A percentile compares a stretch with the other conserved stretches of the same genome.
These are phyloP conservation scores for Oegoconia quadripuncta DNA, from an alignment of 2,888 invertebrate species.

Conservation along the genomic window DNA sequence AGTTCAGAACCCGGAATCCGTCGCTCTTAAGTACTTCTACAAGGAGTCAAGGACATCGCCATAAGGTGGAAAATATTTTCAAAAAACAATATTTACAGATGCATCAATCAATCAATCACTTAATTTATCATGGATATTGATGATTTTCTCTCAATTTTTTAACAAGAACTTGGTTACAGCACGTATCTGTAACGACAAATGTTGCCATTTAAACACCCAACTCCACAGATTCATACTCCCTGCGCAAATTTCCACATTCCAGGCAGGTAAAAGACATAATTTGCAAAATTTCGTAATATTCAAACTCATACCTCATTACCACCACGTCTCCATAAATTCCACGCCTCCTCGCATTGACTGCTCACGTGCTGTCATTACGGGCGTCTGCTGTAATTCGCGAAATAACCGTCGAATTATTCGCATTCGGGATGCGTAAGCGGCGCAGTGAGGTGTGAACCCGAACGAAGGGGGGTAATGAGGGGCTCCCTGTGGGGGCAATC, in stretches of 20 bases:
- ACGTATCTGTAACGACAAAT: too few relatives aligned
- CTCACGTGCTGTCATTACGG: slow-evolving; percentile 12
- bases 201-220: too few relatives aligned
- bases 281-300: slow-evolving; percentile 1
- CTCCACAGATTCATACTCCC: not conserved
- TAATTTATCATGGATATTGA: too few relatives aligned
- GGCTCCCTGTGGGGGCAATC: slow-evolving; percentile 10
- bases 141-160: too few relatives aligned
- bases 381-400: slow-evolving; percentile 17
- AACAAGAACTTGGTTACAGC: too few relatives aligned
- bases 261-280: not conserved
- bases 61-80: too few relatives aligned
- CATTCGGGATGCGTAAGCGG: slow-evolving; percentile 35
- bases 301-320: slow-evolving; percentile 6
- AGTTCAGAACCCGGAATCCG: too few relatives aligned
- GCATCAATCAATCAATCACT: too few relatives aligned
- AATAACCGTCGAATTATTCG: slow-evolving; percentile 30
- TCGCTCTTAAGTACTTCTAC: too few relatives aligned
- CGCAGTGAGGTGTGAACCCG: slow-evolving; percentile 47
- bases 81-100: too few relatives aligned
- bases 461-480: slow-evolving; percentile 20
- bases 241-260: not conserved
- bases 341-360: slow-evolving; percentile 2
- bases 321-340: slow-evolving; percentile 9
- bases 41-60: too few relatives aligned